A percentile compares a stretch with the other conserved stretches of the same genome.
phyloP scores from a whole-genome alignment of 2,888 invertebrate genomes.

The Tipula vernalis region DNA sequence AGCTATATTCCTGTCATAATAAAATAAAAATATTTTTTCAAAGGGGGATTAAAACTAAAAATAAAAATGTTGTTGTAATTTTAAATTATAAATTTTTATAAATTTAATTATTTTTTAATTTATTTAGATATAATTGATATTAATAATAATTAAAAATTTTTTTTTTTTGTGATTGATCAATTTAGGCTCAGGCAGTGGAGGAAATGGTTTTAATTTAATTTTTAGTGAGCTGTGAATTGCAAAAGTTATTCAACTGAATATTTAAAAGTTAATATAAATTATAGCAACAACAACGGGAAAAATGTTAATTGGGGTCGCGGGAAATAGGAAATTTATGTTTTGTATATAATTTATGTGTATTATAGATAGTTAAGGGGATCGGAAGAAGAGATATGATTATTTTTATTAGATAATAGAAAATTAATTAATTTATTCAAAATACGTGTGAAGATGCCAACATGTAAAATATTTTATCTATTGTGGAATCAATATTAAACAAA shows the following conservation, averaged over 20 bases:
- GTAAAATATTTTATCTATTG: too few species aligned
- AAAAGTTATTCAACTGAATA: background rate
- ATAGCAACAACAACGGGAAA: background rate
- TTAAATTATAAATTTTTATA: background rate
- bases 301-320: background rate
- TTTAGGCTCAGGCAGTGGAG: background rate
- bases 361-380: background rate
- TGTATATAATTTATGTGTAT: background rate
- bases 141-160: background rate
- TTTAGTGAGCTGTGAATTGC: background rate
- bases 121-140: background rate
- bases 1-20: background rate
- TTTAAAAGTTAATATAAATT: background rate
- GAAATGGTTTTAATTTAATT: conserved; percentile 4
- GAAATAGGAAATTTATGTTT: background rate
- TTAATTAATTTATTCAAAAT: background rate
- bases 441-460: too few species aligned
- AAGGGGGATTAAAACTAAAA: background rate
- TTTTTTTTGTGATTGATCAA: background rate
- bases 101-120: background rate
- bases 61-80: background rate
- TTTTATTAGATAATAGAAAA: background rate
- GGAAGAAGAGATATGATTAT: background rate
- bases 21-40: background rate
- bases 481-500: too few species aligned